phyloP scores from a whole-genome alignment of 2,888 invertebrate genomes.

The Euphydryas editha region DNA sequence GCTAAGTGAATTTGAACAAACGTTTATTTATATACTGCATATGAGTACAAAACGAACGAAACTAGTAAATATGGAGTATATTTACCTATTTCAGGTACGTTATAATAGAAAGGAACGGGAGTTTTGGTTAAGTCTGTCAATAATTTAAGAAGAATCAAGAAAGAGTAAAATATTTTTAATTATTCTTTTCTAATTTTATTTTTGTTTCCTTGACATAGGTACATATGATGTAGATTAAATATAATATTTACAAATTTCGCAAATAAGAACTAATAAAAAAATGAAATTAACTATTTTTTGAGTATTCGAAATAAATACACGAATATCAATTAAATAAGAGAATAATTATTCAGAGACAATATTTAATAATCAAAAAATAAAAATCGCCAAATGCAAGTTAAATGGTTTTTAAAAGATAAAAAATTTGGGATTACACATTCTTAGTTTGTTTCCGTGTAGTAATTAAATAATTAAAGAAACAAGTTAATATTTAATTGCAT shows the following conservation, averaged over 20 bases:
- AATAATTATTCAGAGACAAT: too few species aligned
- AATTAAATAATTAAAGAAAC: not conserved
- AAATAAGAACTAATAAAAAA: not conserved
- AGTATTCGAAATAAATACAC: constrained; percentile 3
- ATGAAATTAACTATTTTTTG: not conserved
- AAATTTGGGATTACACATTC: not conserved
- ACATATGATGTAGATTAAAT: not conserved
- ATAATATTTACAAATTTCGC: constrained; percentile 2
- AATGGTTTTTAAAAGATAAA: not conserved
- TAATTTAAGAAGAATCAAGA: not conserved
- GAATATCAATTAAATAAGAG: not conserved
- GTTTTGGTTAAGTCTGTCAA: not conserved
- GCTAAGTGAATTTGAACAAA: too few species aligned
- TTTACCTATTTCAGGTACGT: not conserved
- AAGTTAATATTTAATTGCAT: not conserved
- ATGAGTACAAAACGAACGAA: not conserved
- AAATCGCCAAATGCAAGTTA: constrained; percentile 8
- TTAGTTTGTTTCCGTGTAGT: not conserved
- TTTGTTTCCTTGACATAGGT: not conserved
- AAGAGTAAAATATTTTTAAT: not conserved
- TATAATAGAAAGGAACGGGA: not conserved
- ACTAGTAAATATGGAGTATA: not conserved
- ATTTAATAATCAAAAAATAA: constrained; percentile 12
- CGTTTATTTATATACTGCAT: not conserved
- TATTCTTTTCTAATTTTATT: not conserved